Percentiles rank a stretch among this genome's conserved stretches.
Evolutionary conservation across 2,113 vertebrate genomes (phyloP).

Genomic region (Eurypyga helias): DNA sequence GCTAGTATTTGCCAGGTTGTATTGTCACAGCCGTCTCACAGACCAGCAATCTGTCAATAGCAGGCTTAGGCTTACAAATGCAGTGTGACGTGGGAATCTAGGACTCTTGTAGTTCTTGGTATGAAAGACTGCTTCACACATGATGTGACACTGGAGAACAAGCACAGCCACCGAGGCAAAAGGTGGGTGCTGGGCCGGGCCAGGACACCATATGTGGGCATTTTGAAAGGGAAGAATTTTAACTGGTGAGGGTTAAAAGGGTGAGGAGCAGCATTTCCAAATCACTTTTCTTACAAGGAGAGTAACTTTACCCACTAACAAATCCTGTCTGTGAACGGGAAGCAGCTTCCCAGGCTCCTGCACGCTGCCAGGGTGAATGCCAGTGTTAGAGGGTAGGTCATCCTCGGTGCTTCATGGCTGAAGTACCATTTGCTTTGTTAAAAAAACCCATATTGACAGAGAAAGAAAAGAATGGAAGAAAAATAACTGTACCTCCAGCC

Average conservation of each 20-base stretch:
- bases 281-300: background rate
- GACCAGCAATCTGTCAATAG: background rate
- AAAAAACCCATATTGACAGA: background rate
- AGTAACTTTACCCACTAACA: constrained; percentile 12
- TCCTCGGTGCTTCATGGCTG: background rate
- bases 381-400: background rate
- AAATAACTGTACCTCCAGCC: background rate
- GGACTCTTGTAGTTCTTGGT: background rate
- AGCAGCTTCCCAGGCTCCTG: background rate
- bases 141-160: background rate
- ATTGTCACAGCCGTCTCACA: background rate
- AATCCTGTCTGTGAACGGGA: background rate
- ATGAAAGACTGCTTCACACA: background rate
- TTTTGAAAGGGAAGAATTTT: background rate
- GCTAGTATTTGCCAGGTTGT: background rate
- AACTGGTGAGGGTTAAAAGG: background rate
- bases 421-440: background rate
- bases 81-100: constrained; percentile 1
- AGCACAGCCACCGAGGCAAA: background rate
- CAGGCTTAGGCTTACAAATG: constrained; percentile 5
- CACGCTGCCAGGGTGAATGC: background rate
- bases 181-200: background rate
- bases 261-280: background rate
- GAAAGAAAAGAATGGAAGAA: background rate
- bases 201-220: background rate